Percentiles rank a stretch among this genome's conserved stretches.
phyloP scores from a whole-genome alignment of 2,113 vertebrate genomes.

The Scophthalmus maximus region DNA sequence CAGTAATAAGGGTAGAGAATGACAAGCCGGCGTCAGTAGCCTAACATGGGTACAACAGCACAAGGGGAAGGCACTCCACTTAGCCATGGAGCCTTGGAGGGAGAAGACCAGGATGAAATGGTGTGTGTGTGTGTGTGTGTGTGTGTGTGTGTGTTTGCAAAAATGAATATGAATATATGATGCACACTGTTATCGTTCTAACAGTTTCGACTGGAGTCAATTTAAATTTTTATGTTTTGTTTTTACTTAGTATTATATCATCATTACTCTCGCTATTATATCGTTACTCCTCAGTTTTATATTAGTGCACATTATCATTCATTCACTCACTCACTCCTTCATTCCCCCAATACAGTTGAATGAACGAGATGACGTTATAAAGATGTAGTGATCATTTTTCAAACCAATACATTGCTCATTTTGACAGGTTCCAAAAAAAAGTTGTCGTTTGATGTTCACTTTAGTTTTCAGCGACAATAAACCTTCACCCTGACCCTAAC shows the following conservation, averaged over 20 bases:
- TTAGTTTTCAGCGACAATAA: too few species aligned
- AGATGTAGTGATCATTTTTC: too few species aligned
- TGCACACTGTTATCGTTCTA: neutral
- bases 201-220: neutral
- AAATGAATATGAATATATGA: too few species aligned
- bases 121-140: constrained; percentile 27
- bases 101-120: neutral
- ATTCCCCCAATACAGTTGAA: neutral
- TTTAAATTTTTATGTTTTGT: neutral
- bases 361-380: too few species aligned
- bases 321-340: neutral
- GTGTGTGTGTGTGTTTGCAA: constrained; percentile 27
- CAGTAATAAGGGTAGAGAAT: constrained; percentile 60
- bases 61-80: constrained; percentile 60
- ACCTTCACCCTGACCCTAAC: too few species aligned
- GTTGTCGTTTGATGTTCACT: too few species aligned
- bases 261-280: neutral
- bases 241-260: neutral
- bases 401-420: too few species aligned
- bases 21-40: constrained; percentile 66
- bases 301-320: neutral
- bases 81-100: constrained; percentile 43
- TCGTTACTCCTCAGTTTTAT: neutral
- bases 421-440: too few species aligned
- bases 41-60: constrained; percentile 60